Evolutionary conservation across 2,113 vertebrate genomes (phyloP), one percentile per base, ranked within the genome.

Genomic region (Formicarius rufipectus): DNA sequence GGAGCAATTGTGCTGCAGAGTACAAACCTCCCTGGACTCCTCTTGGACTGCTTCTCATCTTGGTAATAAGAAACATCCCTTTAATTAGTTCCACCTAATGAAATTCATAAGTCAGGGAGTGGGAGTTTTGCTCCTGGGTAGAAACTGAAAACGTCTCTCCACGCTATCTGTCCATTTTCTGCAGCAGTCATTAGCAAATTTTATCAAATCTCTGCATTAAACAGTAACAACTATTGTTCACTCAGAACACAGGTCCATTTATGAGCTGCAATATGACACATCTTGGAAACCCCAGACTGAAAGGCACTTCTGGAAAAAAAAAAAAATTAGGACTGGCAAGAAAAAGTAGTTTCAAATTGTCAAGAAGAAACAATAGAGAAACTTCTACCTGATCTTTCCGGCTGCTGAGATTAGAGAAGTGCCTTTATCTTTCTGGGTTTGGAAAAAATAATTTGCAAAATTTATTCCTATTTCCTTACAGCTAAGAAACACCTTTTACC

Each of bases 21-120:
- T 62, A 60, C 63, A 79, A 89, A 63, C 74, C 60, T 37, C 85
- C 72, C 82, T 58, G 94, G 94, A 92, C 69, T 87, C 74, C 56
- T 86, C 79, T 91, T 90, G 82, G 87, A 81, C 64, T 74, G 88
- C 76, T 89, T 95, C 94, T 90, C 89, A 44, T 95, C 91, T 95
- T 56, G 22, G 85, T 79, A 78, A 94, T 92, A 91, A 94, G 94
- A 47, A 85, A 93, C 71, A 81, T 93, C 60, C 50, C 88, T 91
- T 95, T 94, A 97, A 96, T 96, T 97, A 97, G 96, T 95, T 97
- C 90, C 83, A 96, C 89, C 90, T 96, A 96, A 95, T 97, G 96
- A 97, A 94, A 96, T 95, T 96, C 92, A 90, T 89, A 89, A 95
- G 74, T 85, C 84, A 88, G 60, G 73, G 92, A 97, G 90, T 95